Conservation (phyloP, 1,140 invertebrate genomes). For the Drosophila tani region DNA sequence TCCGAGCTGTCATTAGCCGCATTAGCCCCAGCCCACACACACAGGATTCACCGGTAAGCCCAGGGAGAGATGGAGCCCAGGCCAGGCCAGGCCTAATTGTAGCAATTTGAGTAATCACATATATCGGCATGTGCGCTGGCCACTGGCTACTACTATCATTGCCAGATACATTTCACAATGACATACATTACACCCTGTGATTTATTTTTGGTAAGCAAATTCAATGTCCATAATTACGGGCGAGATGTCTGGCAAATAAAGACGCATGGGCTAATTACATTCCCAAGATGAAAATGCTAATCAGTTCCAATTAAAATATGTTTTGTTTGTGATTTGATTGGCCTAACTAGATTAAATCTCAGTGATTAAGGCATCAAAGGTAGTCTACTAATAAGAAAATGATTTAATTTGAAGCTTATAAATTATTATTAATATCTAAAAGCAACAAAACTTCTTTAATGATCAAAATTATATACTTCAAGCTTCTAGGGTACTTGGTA, state of each 20-base stretch:
- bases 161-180: conserved; percentile 36
- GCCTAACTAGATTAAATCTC: neutral
- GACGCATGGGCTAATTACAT: neutral
- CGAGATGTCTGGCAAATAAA: neutral
- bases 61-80: conserved; percentile 14
- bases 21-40: conserved; percentile 41
- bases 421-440: neutral
- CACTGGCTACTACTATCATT: conserved; percentile 7
- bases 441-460: neutral
- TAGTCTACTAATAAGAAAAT: neutral
- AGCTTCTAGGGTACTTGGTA: neutral
- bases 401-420: neutral
- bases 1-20: conserved; percentile 54
- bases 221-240: conserved; percentile 44
- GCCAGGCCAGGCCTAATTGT: conserved; percentile 49
- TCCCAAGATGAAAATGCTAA: neutral
- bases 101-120: conserved; percentile 62
- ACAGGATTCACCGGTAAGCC: conserved; percentile 28
- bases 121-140: conserved; percentile 9
- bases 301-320: neutral
- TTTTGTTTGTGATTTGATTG: neutral
- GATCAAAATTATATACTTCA: neutral
- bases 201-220: conserved; percentile 41
- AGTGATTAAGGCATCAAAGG: neutral
- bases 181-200: conserved; percentile 22